Evolutionary conservation across 2,888 invertebrate genomes (phyloP).

Genomic region (Drosophila histrio): DNA sequence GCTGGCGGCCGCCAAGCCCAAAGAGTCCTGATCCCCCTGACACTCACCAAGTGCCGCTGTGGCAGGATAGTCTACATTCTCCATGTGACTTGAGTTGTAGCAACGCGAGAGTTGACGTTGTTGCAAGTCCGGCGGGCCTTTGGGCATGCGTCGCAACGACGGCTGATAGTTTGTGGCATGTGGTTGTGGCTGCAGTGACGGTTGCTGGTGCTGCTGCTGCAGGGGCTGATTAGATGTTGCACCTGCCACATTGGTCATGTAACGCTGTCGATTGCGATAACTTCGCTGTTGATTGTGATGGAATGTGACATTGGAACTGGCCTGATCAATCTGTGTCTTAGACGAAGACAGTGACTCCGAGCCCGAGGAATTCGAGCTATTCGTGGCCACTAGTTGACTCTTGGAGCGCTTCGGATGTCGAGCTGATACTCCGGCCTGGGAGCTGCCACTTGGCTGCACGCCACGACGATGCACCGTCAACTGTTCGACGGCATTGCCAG

Average conservation of each 20-base stretch:
- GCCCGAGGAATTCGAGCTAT: constrained; percentile 57
- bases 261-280: constrained; percentile 67
- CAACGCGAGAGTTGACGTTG: constrained; percentile 52
- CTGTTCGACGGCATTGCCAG: constrained; percentile 16
- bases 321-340: constrained; percentile 45
- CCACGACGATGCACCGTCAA: constrained; percentile 25
- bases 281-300: constrained; percentile 52
- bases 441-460: constrained; percentile 14
- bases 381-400: constrained; percentile 21
- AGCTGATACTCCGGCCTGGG: constrained; percentile 3
- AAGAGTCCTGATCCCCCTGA: constrained; percentile 12
- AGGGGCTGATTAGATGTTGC: background rate
- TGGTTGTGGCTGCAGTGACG: constrained; percentile 20
- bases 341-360: constrained; percentile 59
- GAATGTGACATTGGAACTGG: constrained; percentile 1
- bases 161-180: constrained; percentile 17
- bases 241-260: constrained; percentile 20
- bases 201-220: constrained; percentile 15
- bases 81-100: constrained; percentile 60
- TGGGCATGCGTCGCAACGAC: constrained; percentile 26
- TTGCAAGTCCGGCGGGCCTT: constrained; percentile 29
- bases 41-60: background rate
- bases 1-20: constrained; percentile 29
- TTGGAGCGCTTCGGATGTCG: constrained; percentile 41
- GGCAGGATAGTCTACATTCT: constrained; percentile 12